Conservation (phyloP, 2,113 vertebrate genomes). For the Myocastor coypus region DNA sequence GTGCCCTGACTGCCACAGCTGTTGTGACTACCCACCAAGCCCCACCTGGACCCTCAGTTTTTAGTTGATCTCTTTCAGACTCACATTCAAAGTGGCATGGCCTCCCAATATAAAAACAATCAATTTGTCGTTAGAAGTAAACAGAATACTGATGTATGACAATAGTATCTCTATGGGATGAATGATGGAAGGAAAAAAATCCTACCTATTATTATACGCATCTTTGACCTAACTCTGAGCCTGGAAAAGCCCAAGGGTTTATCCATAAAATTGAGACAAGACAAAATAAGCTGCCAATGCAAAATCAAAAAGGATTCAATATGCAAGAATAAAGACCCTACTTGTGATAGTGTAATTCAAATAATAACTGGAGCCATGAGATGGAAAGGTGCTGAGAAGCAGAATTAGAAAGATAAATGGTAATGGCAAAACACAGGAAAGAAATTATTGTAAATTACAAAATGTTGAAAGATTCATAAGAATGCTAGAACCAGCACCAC, state of each 20-base stretch:
- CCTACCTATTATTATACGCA: neutral
- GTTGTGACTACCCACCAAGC: neutral
- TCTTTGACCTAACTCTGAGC: conserved; percentile 30
- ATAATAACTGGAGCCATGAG: neutral
- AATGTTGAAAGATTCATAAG: neutral
- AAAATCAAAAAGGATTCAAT: neutral
- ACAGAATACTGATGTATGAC: neutral
- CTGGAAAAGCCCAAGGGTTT: neutral
- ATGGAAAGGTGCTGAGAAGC: neutral
- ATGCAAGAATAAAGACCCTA: neutral
- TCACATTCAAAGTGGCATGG: neutral
- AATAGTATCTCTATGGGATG: neutral
- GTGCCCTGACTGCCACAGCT: neutral
- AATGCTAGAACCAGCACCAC: neutral
- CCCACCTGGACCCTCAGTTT: neutral
- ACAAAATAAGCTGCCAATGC: neutral
- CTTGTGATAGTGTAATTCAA: neutral
- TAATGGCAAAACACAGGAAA: neutral
- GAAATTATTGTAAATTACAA: neutral
- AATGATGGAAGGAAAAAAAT: neutral
- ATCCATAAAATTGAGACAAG: conserved; percentile 27
- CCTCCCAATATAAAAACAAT: neutral
- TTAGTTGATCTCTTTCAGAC: neutral
- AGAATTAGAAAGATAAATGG: neutral
- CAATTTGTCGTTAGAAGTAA: neutral